Conservation (phyloP, 2,113 vertebrate genomes). For the Recurvirostra avosetta region DNA sequence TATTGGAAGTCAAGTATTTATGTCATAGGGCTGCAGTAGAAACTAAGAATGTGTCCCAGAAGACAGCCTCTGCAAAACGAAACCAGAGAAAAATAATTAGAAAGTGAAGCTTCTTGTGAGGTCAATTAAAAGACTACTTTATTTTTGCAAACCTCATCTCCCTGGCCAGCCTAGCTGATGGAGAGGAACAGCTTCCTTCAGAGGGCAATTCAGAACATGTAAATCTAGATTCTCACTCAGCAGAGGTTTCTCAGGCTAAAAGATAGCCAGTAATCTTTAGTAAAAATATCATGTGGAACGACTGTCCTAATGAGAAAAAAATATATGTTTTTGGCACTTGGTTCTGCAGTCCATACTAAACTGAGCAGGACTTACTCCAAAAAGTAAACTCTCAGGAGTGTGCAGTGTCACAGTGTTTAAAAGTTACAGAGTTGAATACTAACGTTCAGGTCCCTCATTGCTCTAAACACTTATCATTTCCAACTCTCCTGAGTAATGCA, state of each 20-base stretch:
- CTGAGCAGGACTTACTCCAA: not conserved
- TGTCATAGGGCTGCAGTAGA: not conserved
- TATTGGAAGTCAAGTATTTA: not conserved
- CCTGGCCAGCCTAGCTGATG: not conserved
- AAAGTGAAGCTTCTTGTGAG: not conserved
- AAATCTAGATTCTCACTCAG: not conserved
- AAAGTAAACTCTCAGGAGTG: not conserved
- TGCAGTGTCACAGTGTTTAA: not conserved
- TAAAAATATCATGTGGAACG: not conserved
- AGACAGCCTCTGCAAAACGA: not conserved
- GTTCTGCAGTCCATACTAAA: not conserved
- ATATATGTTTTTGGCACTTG: accelerated
- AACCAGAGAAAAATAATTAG: not conserved
- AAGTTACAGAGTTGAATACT: not conserved
- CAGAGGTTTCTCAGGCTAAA: not conserved
- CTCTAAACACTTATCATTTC: not conserved
- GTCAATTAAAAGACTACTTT: conserved; percentile 11
- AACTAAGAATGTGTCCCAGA: not conserved
- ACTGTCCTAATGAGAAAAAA: not conserved
- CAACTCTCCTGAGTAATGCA: accelerated
- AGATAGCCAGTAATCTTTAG: not conserved
- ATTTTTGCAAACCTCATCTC: not conserved
- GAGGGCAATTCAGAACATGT: not conserved
- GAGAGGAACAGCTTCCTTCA: not conserved
- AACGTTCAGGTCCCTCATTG: not conserved